Base-by-base conservation (phyloP, 2,797 vertebrate genomes). In the Sebastes vulpes region DNA sequence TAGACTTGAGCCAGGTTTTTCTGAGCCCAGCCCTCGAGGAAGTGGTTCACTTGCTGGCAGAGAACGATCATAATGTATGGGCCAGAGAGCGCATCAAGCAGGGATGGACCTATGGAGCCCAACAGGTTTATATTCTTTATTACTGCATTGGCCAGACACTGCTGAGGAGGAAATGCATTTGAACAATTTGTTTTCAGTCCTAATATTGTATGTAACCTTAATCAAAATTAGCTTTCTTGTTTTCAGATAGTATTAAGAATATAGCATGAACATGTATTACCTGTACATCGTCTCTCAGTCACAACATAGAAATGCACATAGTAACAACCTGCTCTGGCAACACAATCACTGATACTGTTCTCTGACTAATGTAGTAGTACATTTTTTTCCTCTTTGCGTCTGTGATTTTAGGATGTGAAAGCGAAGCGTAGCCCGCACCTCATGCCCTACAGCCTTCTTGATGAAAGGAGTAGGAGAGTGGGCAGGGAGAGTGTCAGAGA, bases 41-140 rank as follows among this genome's bases (percentile, higher is more conserved):
- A 6, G 95, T 97, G 91, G 96, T 98, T 72, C 96, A 97, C 86
- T 91, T 97, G 70, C 77, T 99, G 82, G 97, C 98, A 23, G 97
- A 99, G 89, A 99, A 99, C 9, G 97, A 97, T 32, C 98, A 99
- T 88, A 98, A 98, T 1, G 95, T 97, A 18, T 99, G 98, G 98
- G 97, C 98, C 73, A 96, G 96, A 81, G 98, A 98, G 77, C 95
- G 96, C 8, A 97, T 99, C 91, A 96, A 96, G 66, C 98, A 98
- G 71, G 98, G 98, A 60, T 99, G 98, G 98, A 98, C 97, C 4
- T 98, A 98, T 0, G 98, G 97, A 76, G 92, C 96, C 63, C 97
- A 97, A 59, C 97, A 98, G 98, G 98, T 98, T 58, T 58, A 38
- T 85, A 3, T 73, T 81, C 48, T 65, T 1, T 11, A 50, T 29